Base-by-base conservation (phyloP, 2,797 vertebrate genomes). In the Craterocephalus amniculus region DNA sequence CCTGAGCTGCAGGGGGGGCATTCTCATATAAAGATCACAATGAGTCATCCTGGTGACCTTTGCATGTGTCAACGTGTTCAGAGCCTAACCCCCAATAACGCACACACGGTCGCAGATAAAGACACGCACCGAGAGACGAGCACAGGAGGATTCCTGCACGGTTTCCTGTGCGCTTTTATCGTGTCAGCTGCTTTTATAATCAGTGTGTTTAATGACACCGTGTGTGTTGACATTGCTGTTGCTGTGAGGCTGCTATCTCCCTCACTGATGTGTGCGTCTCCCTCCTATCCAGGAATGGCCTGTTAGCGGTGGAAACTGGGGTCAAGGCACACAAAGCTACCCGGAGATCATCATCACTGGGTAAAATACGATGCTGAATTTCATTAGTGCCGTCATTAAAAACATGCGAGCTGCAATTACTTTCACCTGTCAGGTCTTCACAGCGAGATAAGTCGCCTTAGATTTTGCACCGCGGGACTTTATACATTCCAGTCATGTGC, bases 311-410 rank as follows among this genome's bases (percentile, higher is more conserved):
- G 98, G 98, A 87, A 99, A 97, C 93, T 99, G 98, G 98, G 98
- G 97, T 90, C 94, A 97, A 89, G 96, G 96, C 90, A 96, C 96
- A 87, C 98, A 98, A 70, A 99, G 97, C 93, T 99, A 99, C 91
- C 95, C 97, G 83, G 98, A 99, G 94, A 99, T 99, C 94, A 98
- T 99, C 93, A 97, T 99, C 92, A 99, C 98, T 65, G 98, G 98
- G 98, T 99, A 95, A 96, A 96, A 87, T 48, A 10, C 34, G 16
- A 75, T 38, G 7, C 68, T 72, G 64, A 70, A 79, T 86, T 80
- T 87, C 73, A 79, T 86, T 85, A 78, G 65, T 57, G 43, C 79
- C 62, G 61, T 48, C 74, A 49, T 79, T 60, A 69, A 70, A 16
- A 7, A 70, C 63, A 48, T 6, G 31, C 62, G 34, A 8, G 40